Evolutionary conservation across 2,888 invertebrate genomes (phyloP).

Genomic region (Platycnemis pennipes): DNA sequence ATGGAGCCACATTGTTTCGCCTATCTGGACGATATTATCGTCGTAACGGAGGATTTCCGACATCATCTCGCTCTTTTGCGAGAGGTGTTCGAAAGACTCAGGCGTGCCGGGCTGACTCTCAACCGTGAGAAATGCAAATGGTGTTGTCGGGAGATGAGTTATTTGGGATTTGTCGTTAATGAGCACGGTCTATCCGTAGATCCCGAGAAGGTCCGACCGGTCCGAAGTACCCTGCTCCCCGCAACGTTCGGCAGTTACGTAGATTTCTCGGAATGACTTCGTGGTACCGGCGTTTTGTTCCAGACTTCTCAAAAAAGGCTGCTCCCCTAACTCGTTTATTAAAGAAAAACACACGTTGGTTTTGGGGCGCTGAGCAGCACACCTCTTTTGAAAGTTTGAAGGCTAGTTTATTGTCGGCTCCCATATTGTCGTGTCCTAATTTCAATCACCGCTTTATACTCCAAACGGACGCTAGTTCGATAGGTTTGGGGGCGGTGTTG

Average conservation of each 20-base stretch:
- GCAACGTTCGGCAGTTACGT: constrained; percentile 72
- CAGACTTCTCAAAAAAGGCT: too few relatives aligned
- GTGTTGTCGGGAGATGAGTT: constrained; percentile 72
- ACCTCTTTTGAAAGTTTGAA: constrained; percentile 73
- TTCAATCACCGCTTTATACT: constrained; percentile 72
- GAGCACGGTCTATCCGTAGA: constrained; percentile 71
- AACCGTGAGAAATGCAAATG: constrained; percentile 72
- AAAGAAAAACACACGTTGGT: too few relatives aligned
- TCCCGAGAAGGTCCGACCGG: neutral
- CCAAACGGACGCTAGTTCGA: constrained; percentile 71
- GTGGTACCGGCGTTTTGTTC: constrained; percentile 75
- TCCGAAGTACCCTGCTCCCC: constrained; percentile 73
- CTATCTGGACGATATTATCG: neutral
- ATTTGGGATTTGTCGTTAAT: constrained; percentile 76
- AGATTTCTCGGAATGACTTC: constrained; percentile 75
- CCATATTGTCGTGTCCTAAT: constrained; percentile 72
- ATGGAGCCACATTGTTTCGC: neutral
- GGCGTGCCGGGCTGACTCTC: constrained; percentile 71
- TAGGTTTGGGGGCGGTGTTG: constrained; percentile 69
- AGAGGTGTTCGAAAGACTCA: neutral
- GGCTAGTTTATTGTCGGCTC: constrained; percentile 70
- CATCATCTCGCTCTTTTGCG: neutral
- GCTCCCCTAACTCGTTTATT: too few relatives aligned
- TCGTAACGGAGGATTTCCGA: neutral
- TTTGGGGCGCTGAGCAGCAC: too few relatives aligned